A percentile compares a stretch with the other conserved stretches of the same genome.
Conservation (phyloP, 2,888 invertebrate genomes). For the Tenthredo distinguenda region DNA sequence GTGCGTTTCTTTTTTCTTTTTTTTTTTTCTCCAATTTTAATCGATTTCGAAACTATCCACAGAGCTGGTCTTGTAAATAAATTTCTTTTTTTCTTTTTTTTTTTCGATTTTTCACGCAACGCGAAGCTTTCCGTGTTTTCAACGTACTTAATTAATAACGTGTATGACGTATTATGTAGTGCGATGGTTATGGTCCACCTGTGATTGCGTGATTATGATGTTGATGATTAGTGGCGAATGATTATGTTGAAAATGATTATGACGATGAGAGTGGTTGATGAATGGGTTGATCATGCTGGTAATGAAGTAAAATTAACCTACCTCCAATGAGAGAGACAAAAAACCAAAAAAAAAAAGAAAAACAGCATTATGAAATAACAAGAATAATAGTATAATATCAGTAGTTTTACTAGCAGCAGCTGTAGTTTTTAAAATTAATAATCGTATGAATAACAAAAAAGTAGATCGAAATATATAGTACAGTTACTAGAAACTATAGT, state of each 20-base stretch:
- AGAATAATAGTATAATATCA: background rate
- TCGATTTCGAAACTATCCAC: background rate
- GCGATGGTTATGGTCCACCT: slow-evolving; percentile 25
- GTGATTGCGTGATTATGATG: slow-evolving; percentile 3
- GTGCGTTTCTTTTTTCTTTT: background rate
- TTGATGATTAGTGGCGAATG: background rate
- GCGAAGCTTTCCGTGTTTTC: slow-evolving; percentile 46
- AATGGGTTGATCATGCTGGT: slow-evolving; percentile 18
- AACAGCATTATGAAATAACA: slow-evolving; percentile 30
- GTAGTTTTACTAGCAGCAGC: slow-evolving; percentile 43
- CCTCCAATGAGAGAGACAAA: slow-evolving; percentile 52
- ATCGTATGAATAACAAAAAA: slow-evolving; percentile 19
- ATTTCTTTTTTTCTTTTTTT: background rate
- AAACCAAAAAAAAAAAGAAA: slow-evolving; percentile 41
- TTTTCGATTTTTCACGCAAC: background rate
- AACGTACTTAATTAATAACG: slow-evolving; percentile 13
- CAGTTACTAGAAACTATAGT: background rate
- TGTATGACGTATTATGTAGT: slow-evolving; percentile 33
- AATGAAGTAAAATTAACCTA: background rate
- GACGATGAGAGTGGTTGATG: background rate
- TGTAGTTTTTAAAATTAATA: slow-evolving; percentile 36
- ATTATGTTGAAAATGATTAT: slow-evolving; percentile 16
- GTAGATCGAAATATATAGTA: slow-evolving; percentile 3
- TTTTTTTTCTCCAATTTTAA: background rate
- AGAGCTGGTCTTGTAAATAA: background rate